Evolutionary conservation across 2,888 invertebrate genomes (phyloP), one percentile per base, ranked within the genome.

Genomic region (Stenchaetothrips biformis): DNA sequence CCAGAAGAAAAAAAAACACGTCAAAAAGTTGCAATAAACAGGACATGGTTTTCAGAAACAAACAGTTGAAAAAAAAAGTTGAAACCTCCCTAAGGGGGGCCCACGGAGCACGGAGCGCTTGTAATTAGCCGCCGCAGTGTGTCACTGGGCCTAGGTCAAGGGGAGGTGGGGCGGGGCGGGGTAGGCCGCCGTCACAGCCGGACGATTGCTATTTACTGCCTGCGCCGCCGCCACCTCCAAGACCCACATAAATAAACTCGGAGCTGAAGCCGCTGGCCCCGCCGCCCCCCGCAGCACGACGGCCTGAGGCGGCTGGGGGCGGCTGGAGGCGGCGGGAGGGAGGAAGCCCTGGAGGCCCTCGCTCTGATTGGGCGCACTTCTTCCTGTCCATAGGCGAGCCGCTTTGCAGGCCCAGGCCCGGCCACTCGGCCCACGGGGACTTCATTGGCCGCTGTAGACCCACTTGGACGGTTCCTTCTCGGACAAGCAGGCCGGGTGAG

Each of bases 171-270:
- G 83, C 83, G 67, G 3, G 53, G 53, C 13, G 13, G 13, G 59
- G 16, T 6, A 59, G 59, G 18, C 59, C 81, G 80, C 80, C 79
- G 79, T 81, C 80, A 82, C 79, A 81, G 82, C 82, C 67, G 67
- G 21, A 25, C 67, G 67, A 25, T 25, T 8, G 67, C 67, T 67
- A 67, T 67, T 67, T 67, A 67, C 67, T 81, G 80, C 83, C 81
- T 82, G 82, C 82, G 82, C 82, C 82, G 81, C 82, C 81, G 81
- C 81, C 80, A 59, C 82, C 82, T 85, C 83, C 83, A 83, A 83
- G 83, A 81, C 82, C 83, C 82, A 83, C 82, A 82, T 80, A 74
- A 74, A 74, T 74, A 74, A 74, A 74, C 25, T 74, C 25, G 21
- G 67, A 74, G 21, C 67, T 25, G 67, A 21, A 25, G 21, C 21